Conservation (phyloP, 2,888 invertebrate genomes). For the Iphiclides podalirius region DNA sequence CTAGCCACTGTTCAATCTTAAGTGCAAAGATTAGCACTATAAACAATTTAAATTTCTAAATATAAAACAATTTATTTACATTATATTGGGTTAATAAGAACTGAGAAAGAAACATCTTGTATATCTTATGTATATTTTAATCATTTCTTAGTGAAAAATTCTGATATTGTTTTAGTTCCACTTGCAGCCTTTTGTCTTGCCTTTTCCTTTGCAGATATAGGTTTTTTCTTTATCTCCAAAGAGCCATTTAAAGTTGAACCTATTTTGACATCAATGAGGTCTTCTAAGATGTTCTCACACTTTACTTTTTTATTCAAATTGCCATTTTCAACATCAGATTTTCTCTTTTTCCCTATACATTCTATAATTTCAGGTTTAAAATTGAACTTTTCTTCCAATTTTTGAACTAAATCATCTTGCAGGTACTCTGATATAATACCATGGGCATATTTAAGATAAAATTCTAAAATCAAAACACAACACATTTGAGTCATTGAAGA, state of each 20-base stretch:
- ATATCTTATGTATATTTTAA: neutral
- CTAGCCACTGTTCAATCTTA: too few species aligned
- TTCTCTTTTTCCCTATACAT: slow-evolving; percentile 74
- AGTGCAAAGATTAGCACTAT: too few species aligned
- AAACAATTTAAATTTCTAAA: too few species aligned
- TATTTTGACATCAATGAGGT: slow-evolving; percentile 43
- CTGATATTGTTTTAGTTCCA: slow-evolving; percentile 89
- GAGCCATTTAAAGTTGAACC: slow-evolving; percentile 51
- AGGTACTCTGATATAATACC: slow-evolving; percentile 91
- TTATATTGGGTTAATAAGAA: too few species aligned
- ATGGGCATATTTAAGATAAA: slow-evolving; percentile 86
- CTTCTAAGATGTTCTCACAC: slow-evolving; percentile 45
- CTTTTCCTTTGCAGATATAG: slow-evolving; percentile 85
- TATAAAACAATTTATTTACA: too few species aligned
- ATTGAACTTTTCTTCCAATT: slow-evolving; percentile 83
- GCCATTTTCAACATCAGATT: slow-evolving; percentile 62
- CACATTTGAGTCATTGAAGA: too few species aligned
- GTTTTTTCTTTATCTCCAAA: slow-evolving; percentile 70
- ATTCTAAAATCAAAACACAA: slow-evolving; percentile 60
- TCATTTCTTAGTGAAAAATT: slow-evolving; percentile 87
- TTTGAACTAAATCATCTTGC: slow-evolving; percentile 82
- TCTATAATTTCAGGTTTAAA: slow-evolving; percentile 81
- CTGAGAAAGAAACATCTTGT: too few species aligned
- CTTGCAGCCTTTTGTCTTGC: slow-evolving; percentile 87
- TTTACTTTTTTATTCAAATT: slow-evolving; percentile 60